These are phyloP conservation scores for Graphium colonna DNA, from an alignment of 2,888 invertebrate species.

Conservation along the genomic window DNA sequence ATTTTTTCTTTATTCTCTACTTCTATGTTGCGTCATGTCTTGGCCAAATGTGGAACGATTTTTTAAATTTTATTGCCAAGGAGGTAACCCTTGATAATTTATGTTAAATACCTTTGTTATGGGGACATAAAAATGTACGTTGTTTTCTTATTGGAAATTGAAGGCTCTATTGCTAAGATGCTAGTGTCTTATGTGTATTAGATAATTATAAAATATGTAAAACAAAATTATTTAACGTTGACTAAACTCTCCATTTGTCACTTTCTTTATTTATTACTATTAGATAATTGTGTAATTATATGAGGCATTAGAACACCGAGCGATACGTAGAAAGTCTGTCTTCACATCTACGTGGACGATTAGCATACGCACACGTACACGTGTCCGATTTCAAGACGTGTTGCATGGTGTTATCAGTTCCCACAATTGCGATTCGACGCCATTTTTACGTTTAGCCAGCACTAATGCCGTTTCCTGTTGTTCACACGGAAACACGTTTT, in stretches of 20 bases:
- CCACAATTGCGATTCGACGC: slow-evolving; percentile 15
- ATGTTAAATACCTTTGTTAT: too few species aligned
- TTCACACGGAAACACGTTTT: not conserved
- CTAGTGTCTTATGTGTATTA: too few species aligned
- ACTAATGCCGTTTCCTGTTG: slow-evolving; percentile 26
- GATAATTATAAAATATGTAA: too few species aligned
- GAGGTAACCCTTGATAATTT: too few species aligned
- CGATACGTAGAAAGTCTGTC: slow-evolving; percentile 8
- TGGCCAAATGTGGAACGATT: too few species aligned
- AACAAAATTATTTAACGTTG: not conserved
- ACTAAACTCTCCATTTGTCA: not conserved
- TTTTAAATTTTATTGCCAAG: too few species aligned
- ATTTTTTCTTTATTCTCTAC: too few species aligned
- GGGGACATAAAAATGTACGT: too few species aligned
- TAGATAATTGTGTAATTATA: not conserved
- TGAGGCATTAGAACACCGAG: not conserved
- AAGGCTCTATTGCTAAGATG: too few species aligned
- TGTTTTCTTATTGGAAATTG: too few species aligned
- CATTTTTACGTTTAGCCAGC: slow-evolving; percentile 5
- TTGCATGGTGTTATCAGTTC: slow-evolving; percentile 9
- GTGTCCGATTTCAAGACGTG: slow-evolving; percentile 13
- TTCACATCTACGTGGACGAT: slow-evolving; percentile 14
- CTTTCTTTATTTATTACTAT: not conserved
- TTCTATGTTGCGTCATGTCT: too few species aligned
- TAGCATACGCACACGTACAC: slow-evolving; percentile 13